These are phyloP conservation scores for Mustela nigripes DNA, from an alignment of 2,113 vertebrate species.

Conservation along the genomic window DNA sequence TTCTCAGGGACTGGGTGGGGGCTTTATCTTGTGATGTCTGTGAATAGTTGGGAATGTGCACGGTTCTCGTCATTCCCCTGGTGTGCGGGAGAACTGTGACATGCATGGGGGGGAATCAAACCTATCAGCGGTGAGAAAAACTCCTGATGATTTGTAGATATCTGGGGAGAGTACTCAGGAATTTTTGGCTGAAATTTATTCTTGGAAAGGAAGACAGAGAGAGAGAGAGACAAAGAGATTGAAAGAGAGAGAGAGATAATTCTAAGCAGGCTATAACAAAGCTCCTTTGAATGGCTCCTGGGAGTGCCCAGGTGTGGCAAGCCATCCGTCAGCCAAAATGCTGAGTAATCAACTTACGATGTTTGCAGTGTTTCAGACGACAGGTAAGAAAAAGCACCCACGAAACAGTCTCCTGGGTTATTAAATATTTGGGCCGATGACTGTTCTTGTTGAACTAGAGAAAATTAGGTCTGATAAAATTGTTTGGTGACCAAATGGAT, in stretches of 20 bases:
- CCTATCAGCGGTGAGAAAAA: neutral
- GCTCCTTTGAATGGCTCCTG: constrained; percentile 68
- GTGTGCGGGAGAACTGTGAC: neutral
- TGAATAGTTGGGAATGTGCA: neutral
- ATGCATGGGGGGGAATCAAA: neutral
- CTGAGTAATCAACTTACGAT: constrained; percentile 76
- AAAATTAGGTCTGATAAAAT: constrained; percentile 51
- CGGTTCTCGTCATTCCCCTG: neutral
- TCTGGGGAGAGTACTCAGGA: neutral
- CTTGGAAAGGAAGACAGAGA: neutral
- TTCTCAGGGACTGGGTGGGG: neutral
- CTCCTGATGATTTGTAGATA: neutral
- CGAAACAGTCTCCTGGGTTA: constrained; percentile 63
- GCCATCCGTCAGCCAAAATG: constrained; percentile 4
- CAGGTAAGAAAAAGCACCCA: neutral
- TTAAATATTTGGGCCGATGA: constrained; percentile 64
- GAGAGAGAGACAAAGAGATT: neutral
- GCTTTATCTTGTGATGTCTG: neutral
- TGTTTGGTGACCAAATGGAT: neutral
- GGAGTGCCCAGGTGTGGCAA: constrained; percentile 80
- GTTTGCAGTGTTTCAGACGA: constrained; percentile 60
- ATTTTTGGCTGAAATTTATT: constrained; percentile 24
- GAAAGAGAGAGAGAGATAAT: neutral
- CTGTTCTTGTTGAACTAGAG: neutral
- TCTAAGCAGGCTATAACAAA: constrained; percentile 79